Evolutionary conservation across 2,888 invertebrate species (phyloP), one percentile per base, ranked within the genome.

Genomic region (Drosophila nigritarsus): DNA sequence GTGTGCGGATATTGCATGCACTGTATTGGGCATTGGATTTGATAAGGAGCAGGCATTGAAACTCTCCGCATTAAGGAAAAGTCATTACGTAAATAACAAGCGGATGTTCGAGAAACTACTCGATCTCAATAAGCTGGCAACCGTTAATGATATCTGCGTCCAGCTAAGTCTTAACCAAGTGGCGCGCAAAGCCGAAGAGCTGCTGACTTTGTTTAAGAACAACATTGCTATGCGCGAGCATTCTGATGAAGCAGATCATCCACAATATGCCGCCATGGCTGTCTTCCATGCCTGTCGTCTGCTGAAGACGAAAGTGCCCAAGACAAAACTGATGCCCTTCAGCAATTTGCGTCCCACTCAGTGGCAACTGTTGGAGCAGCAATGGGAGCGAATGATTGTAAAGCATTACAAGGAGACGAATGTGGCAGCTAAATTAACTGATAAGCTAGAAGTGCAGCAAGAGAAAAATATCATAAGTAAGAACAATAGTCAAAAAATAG

Each of bases 201-300:
- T 96, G 42, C 90, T 95, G 0, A 87, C 93, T 0, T 92, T 94
- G 50, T 96, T 95, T 79, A 94, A 93, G 79, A 93, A 90, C 0
- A 54, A 90, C 0, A 51, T 83, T 3, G 61, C 81, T 3, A 54
- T 82, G 40, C 73, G 91, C 36, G 94, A 94, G 75, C 75, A 73
- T 32, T 91, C 93, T 83, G 94, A 96, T 85, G 55, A 55, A 18
- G 86, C 95, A 27, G 93, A 92, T 55, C 94, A 96, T 82, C 95
- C 95, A 0, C 96, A 96, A 78, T 96, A 95, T 92, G 94, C 94
- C 2, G 94, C 95, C 54, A 95, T 95, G 94, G 95, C 95, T 2
- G 95, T 95, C 0, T 95, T 94, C 85, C 94, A 95, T 75, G 95
- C 95, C 30, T 95, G 95, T 92, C 95, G 95, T 94, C 63, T 95